Evolutionary conservation across 2,113 vertebrate genomes (phyloP).

Genomic region (Haemorhous mexicanus): DNA sequence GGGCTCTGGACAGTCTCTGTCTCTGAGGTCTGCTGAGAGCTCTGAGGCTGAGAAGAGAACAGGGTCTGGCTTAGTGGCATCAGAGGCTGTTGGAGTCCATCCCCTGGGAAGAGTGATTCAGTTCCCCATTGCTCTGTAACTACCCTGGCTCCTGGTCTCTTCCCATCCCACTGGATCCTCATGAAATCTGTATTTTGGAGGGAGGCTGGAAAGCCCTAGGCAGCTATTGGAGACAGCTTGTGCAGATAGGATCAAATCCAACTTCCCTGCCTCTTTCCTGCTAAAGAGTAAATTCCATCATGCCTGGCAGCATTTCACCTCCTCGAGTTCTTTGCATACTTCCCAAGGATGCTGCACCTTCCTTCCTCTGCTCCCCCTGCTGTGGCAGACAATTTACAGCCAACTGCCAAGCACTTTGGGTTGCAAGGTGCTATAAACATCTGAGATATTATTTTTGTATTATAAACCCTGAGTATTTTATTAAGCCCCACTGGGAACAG

Average conservation of each 20-base stretch:
- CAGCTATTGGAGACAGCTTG: neutral
- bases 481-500: constrained; percentile 58
- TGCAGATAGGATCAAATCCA: constrained; percentile 30
- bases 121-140: neutral
- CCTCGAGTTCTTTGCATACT: constrained; percentile 18
- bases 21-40: neutral
- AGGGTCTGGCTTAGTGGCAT: neutral
- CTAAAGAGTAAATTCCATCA: constrained; percentile 7
- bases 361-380: neutral
- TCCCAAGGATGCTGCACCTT: constrained; percentile 22
- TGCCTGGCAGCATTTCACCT: constrained; percentile 32
- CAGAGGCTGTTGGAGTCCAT: neutral
- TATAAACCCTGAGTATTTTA: constrained; percentile 53
- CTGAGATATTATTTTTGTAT: constrained; percentile 47
- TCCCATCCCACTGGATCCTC: neutral
- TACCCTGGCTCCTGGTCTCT: neutral
- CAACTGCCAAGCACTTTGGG: neutral
- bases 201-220: neutral
- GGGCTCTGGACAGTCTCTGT: neutral
- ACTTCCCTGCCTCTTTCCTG: neutral
- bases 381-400: constrained; percentile 16
- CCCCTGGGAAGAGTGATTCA: neutral
- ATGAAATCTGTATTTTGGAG: neutral
- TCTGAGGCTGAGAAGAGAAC: neutral
- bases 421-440: constrained; percentile 44